Conservation (phyloP, 2,797 vertebrate species). For the Dendrocincla fuliginosa region DNA sequence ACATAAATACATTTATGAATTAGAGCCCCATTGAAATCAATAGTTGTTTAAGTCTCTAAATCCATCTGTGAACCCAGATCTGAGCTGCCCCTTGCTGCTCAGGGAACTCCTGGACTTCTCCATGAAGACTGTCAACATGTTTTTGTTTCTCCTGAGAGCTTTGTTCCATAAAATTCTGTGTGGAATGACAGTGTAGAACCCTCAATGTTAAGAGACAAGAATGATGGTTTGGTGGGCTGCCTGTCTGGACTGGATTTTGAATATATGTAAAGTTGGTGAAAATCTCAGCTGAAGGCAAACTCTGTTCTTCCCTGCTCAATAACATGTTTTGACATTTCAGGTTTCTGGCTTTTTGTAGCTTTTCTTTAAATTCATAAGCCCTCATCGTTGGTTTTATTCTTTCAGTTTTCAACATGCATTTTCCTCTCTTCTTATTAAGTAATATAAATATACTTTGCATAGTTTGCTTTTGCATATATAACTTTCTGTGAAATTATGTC, state of each 20-base stretch:
- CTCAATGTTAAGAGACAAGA: not conserved
- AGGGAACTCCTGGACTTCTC: not conserved
- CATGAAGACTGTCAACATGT: not conserved
- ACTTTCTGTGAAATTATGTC: constrained; percentile 12
- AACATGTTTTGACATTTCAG: not conserved
- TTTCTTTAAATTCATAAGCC: not conserved
- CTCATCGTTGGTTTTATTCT: not conserved
- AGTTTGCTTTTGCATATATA: constrained; percentile 8
- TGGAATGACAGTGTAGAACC: not conserved
- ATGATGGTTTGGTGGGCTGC: not conserved
- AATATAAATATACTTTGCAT: constrained; percentile 47
- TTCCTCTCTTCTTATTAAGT: constrained; percentile 28
- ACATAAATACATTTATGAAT: not conserved
- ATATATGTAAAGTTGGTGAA: not conserved
- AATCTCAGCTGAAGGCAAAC: not conserved
- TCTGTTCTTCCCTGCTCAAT: not conserved
- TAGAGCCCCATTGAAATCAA: not conserved
- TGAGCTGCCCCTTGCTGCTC: not conserved
- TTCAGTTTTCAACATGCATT: not conserved
- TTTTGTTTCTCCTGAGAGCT: not conserved
- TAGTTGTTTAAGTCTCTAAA: not conserved
- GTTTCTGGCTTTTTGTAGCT: not conserved
- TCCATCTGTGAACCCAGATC: not conserved
- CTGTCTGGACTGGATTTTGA: not conserved
- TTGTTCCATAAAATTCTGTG: not conserved